Percentiles rank a stretch among this genome's conserved stretches.
phyloP scores from a whole-genome alignment of 30 jellyfish, hydroid and myxozoan species.

The Turritopsis dohrnii region DNA sequence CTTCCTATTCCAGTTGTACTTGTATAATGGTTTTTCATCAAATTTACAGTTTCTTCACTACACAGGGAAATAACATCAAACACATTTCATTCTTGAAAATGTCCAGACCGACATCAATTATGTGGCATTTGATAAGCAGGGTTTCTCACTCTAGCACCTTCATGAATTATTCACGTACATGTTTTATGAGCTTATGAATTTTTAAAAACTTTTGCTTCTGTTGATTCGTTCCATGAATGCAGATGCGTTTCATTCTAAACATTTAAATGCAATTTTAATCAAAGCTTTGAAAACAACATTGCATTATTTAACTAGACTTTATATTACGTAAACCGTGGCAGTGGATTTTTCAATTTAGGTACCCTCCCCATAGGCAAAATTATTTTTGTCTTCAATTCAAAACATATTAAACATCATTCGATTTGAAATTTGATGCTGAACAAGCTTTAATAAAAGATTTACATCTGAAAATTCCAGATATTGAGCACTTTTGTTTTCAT shows the following conservation, averaged over 20 bases:
- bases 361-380: too few relatives aligned
- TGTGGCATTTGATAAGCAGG: too few relatives aligned
- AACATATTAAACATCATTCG: too few relatives aligned
- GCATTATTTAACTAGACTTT: background rate
- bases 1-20: background rate
- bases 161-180: background rate
- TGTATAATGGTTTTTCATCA: too few relatives aligned
- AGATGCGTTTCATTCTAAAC: background rate
- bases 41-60: too few relatives aligned
- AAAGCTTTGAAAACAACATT: background rate
- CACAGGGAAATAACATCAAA: background rate
- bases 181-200: background rate
- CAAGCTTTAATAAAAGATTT: too few relatives aligned
- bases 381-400: too few relatives aligned
- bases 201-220: background rate
- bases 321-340: too few relatives aligned
- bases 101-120: background rate
- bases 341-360: too few relatives aligned
- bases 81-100: background rate
- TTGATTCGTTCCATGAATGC: background rate
- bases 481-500: too few relatives aligned
- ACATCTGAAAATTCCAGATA: too few relatives aligned
- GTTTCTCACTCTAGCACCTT: background rate
- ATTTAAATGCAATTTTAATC: background rate
- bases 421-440: too few relatives aligned